Conservation (phyloP, 92 coral and sea anemone genomes). For the Umimayanthus kanabou region DNA sequence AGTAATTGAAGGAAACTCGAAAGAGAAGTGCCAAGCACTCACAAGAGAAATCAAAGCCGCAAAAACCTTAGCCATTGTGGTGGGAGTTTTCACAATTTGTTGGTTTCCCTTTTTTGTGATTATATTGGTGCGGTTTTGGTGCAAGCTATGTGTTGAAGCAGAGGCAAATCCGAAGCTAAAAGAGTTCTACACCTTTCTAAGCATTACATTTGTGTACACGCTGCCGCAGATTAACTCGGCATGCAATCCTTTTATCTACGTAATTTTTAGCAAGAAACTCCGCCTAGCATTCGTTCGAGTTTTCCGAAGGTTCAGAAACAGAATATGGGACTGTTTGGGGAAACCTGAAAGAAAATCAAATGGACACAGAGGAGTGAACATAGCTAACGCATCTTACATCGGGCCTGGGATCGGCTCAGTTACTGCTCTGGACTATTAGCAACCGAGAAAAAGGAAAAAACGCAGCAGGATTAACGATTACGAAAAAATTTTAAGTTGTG, state of each 20-base stretch:
- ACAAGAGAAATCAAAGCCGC: slow-evolving; percentile 85
- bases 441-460: neutral
- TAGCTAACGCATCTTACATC: slow-evolving; percentile 5
- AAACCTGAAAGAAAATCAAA: slow-evolving; percentile 32
- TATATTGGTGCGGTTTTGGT: slow-evolving; percentile 62
- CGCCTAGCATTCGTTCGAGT: slow-evolving; percentile 74
- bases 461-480: neutral
- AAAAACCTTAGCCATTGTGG: slow-evolving; percentile 77
- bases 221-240: slow-evolving; percentile 93
- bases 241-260: slow-evolving; percentile 88
- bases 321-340: slow-evolving; percentile 28
- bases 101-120: slow-evolving; percentile 78
- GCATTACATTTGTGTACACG: slow-evolving; percentile 84
- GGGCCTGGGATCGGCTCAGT: slow-evolving; percentile 35
- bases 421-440: slow-evolving; percentile 25
- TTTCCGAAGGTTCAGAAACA: slow-evolving; percentile 44
- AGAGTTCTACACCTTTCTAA: slow-evolving; percentile 64
- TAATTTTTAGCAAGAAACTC: slow-evolving; percentile 80
- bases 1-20: slow-evolving; percentile 12
- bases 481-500: neutral
- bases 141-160: slow-evolving; percentile 59
- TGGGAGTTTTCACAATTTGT: slow-evolving; percentile 79
- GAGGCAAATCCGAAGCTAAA: slow-evolving; percentile 45
- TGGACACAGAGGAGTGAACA: slow-evolving; percentile 15
- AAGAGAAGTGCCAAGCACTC: slow-evolving; percentile 52